These are phyloP conservation scores for Crepidodera aurea DNA, from an alignment of 2,888 invertebrate genomes.

Conservation along the genomic window DNA sequence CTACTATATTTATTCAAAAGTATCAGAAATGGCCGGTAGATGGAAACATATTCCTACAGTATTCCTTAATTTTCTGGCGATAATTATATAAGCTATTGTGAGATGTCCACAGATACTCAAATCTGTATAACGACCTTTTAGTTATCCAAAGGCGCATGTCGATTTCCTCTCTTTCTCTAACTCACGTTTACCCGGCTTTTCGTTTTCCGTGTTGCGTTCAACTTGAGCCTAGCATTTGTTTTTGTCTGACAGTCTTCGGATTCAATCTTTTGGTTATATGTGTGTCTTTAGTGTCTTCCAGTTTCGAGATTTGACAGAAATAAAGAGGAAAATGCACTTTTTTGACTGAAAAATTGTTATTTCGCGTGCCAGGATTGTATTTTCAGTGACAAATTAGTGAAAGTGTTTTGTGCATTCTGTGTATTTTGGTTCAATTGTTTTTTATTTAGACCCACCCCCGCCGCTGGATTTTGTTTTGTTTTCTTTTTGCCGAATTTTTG, in stretches of 20 bases:
- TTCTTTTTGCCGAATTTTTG: slow-evolving; percentile 21
- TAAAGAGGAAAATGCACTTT: slow-evolving; percentile 30
- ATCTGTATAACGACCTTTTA: too few species aligned
- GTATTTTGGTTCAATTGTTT: slow-evolving; percentile 37
- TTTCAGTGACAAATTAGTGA: slow-evolving; percentile 45
- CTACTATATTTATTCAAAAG: too few species aligned
- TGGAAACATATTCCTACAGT: too few species aligned
- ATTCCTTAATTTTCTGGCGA: too few species aligned
- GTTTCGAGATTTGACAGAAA: slow-evolving; percentile 44
- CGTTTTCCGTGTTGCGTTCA: slow-evolving; percentile 24
- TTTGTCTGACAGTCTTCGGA: slow-evolving; percentile 51
- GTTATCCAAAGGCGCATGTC: slow-evolving; percentile 32
- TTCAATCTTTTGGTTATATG: slow-evolving; percentile 48
- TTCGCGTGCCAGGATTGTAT: slow-evolving; percentile 21
- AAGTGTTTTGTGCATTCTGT: slow-evolving; percentile 42
- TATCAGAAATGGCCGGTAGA: too few species aligned
- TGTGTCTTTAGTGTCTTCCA: slow-evolving; percentile 53
- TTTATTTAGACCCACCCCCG: slow-evolving; percentile 45
- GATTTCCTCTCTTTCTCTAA: slow-evolving; percentile 28
- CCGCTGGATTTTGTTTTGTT: slow-evolving; percentile 35
- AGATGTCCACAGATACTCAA: too few species aligned
- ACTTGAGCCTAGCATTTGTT: slow-evolving; percentile 53
- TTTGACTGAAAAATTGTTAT: slow-evolving; percentile 28
- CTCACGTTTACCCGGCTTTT: slow-evolving; percentile 28
- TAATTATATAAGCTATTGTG: too few species aligned